A percentile compares a stretch with the other conserved stretches of the same genome.
Evolutionary conservation across 2,888 invertebrate genomes (phyloP).

Genomic region (Steromphala cineraria): DNA sequence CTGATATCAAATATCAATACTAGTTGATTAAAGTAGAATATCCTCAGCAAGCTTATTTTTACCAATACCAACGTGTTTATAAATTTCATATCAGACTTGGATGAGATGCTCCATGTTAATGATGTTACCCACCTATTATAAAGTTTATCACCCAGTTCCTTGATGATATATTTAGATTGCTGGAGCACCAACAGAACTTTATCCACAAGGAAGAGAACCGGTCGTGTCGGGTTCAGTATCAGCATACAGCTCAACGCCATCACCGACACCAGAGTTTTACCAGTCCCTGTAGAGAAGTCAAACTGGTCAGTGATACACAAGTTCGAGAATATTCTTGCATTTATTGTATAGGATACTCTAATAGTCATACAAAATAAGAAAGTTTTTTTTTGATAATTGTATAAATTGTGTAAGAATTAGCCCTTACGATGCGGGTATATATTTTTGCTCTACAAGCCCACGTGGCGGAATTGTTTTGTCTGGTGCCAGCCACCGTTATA

Average conservation of each 20-base stretch:
- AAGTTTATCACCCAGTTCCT: conserved; percentile 46
- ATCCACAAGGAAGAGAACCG: conserved; percentile 69
- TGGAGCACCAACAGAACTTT: conserved; percentile 68
- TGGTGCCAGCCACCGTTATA: too few species aligned
- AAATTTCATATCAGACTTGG: too few species aligned
- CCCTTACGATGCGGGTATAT: too few species aligned
- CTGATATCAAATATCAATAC: too few species aligned
- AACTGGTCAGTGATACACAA: not conserved
- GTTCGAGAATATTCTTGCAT: not conserved
- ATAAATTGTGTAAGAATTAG: too few species aligned
- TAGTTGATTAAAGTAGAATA: too few species aligned
- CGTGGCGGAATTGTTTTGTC: too few species aligned
- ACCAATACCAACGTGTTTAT: too few species aligned
- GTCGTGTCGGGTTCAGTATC: conserved; percentile 54
- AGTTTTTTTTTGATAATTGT: too few species aligned
- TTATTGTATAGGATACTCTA: not conserved
- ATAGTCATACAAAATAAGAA: not conserved
- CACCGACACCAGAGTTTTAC: conserved; percentile 66
- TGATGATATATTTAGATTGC: conserved; percentile 60
- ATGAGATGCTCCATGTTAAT: too few species aligned
- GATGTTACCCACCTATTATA: conserved; percentile 49
- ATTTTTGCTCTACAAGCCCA: too few species aligned
- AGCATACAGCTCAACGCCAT: conserved; percentile 65
- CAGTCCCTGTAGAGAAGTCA: conserved; percentile 58
- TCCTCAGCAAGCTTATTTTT: too few species aligned